These are phyloP conservation scores for Odontothrips loti DNA, from an alignment of 2,888 invertebrate species.

Conservation along the genomic window DNA sequence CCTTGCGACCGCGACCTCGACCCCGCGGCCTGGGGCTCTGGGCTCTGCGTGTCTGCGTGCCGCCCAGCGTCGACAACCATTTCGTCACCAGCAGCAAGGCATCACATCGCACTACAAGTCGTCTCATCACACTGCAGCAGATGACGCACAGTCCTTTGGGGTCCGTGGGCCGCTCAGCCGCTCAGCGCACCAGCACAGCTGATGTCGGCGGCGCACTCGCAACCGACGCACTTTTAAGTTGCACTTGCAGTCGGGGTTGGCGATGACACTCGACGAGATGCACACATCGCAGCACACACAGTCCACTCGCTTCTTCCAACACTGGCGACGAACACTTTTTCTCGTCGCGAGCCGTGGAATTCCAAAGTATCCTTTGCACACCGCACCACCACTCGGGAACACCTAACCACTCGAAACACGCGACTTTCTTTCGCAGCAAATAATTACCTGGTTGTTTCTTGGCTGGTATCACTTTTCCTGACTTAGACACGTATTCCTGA, in stretches of 20 bases:
- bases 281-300: not conserved
- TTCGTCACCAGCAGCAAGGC: not conserved
- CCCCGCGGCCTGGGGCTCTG: not conserved
- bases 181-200: too few species aligned
- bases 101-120: not conserved
- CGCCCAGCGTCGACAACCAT: not conserved
- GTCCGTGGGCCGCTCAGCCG: too few species aligned
- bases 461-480: conserved; percentile 51
- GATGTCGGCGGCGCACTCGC: too few species aligned
- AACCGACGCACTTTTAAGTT: too few species aligned
- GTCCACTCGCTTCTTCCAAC: not conserved
- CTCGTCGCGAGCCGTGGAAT: not conserved
- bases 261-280: not conserved
- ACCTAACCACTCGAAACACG: not conserved
- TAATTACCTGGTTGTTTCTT: conserved; percentile 48
- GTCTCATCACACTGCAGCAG: not conserved
- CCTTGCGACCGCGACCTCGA: not conserved
- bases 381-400: too few species aligned
- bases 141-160: too few species aligned
- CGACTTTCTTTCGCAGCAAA: not conserved
- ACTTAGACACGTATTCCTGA: conserved; percentile 50
- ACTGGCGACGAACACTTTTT: not conserved
- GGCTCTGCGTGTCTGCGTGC: not conserved
- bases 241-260: not conserved
- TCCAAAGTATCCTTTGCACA: not conserved